These are phyloP conservation scores for Caenorhabditis sp. DNA, from an alignment of 2,888 invertebrate genomes.

Conservation along the genomic window DNA sequence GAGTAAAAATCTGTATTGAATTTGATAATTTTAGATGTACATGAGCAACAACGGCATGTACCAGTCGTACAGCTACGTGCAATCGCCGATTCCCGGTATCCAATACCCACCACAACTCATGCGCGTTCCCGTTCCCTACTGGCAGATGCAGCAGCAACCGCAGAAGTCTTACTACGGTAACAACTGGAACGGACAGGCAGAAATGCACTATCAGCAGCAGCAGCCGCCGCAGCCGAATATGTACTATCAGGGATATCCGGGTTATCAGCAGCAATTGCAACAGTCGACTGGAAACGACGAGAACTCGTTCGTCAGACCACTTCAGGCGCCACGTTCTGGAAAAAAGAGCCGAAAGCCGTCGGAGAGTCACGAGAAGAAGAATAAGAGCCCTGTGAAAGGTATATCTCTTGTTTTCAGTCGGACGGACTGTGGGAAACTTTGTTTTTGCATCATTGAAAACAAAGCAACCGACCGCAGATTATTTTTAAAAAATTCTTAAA, in stretches of 20 bases:
- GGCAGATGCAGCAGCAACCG: not conserved
- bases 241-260: not conserved
- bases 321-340: conserved; percentile 15
- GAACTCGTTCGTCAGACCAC: conserved; percentile 2
- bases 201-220: not conserved
- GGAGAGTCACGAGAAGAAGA: conserved; percentile 28
- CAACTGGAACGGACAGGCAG: conserved; percentile 10
- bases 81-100: too few relatives aligned
- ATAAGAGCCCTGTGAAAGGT: conserved; percentile 11
- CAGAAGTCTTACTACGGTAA: conserved; percentile 7
- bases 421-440: too few relatives aligned
- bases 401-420: too few relatives aligned
- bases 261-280: not conserved
- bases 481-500: too few relatives aligned
- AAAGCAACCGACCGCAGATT: too few relatives aligned
- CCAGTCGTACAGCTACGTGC: conserved; percentile 1
- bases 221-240: not conserved
- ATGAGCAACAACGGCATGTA: conserved; percentile 16
- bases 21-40: too few relatives aligned
- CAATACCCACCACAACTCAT: conserved; percentile 13
- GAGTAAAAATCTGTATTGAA: too few relatives aligned
- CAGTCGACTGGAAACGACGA: not conserved
- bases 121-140: conserved; percentile 8
- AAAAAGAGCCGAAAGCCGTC: conserved; percentile 18
- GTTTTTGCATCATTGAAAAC: too few relatives aligned